Percentiles rank a stretch among this genome's conserved stretches.
Evolutionary conservation across 53 echinoderm and acorn worm genomes (phyloP).

Genomic region (Temnopleurus reevesii): DNA sequence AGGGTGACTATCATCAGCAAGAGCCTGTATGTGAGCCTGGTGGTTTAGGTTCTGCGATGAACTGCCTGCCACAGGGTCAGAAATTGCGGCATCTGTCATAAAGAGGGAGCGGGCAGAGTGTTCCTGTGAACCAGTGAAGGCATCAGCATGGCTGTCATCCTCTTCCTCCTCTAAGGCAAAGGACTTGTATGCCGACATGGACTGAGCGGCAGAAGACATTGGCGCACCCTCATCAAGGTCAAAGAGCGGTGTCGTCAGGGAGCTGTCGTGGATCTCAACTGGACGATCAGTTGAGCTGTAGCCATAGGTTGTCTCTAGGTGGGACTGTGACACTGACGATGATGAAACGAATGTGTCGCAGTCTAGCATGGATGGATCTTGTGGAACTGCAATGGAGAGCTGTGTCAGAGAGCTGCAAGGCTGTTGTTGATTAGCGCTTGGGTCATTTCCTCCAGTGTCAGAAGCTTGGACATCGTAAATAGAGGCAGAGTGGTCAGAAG

Average conservation of each 20-base stretch:
- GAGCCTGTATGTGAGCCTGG: neutral
- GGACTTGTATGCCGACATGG: constrained; percentile 41
- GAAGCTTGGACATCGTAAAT: neutral
- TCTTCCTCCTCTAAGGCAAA: constrained; percentile 11
- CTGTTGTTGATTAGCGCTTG: neutral
- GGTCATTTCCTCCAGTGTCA: neutral
- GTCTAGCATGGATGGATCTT: constrained; percentile 9
- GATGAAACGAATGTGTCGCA: constrained; percentile 31
- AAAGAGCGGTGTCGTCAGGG: constrained; percentile 43
- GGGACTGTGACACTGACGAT: neutral
- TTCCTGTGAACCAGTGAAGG: constrained; percentile 21
- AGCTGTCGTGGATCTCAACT: constrained; percentile 11
- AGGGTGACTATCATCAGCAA: neutral
- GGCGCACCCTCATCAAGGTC: constrained; percentile 32
- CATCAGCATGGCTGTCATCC: constrained; percentile 26
- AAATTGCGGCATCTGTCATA: constrained; percentile 22
- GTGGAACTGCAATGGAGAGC: constrained; percentile 22
- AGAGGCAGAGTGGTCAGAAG: neutral
- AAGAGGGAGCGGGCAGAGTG: constrained; percentile 11
- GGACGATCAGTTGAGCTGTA: neutral
- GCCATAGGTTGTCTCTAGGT: neutral
- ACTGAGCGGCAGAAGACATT: constrained; percentile 42
- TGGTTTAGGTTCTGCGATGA: neutral
- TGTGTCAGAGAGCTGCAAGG: constrained; percentile 28
- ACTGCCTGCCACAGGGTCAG: neutral